A percentile compares a stretch with the other conserved stretches of the same genome.
Evolutionary conservation across 2,888 invertebrate genomes (phyloP).

Genomic region (Saturnia pavonia): DNA sequence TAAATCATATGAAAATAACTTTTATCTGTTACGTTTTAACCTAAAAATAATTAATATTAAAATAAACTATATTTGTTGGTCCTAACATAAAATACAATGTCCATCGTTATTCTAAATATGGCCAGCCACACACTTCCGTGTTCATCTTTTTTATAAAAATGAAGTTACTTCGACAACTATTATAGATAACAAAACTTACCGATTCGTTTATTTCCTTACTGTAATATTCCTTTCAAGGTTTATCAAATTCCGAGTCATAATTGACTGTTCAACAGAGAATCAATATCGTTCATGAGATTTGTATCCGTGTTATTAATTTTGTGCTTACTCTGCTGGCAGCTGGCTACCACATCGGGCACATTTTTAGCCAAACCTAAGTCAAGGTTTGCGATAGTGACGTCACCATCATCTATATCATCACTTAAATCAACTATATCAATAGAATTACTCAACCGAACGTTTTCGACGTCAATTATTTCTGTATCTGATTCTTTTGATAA

Average conservation of each 20-base stretch:
- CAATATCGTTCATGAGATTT: constrained; percentile 55
- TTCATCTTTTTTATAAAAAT: neutral
- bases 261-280: constrained; percentile 56
- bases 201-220: constrained; percentile 1
- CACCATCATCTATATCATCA: constrained; percentile 60
- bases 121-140: neutral
- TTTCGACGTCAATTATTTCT: constrained; percentile 64
- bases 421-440: constrained; percentile 69
- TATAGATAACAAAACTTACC: neutral
- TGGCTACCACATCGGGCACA: constrained; percentile 74
- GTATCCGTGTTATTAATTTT: constrained; percentile 44
- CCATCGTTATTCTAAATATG: neutral
- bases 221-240: constrained; percentile 4
- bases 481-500: constrained; percentile 50
- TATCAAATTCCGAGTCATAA: constrained; percentile 51
- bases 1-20: neutral
- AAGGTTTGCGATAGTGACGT: constrained; percentile 49
- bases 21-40: neutral
- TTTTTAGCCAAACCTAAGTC: constrained; percentile 61
- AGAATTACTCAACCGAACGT: constrained; percentile 49
- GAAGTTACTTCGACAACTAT: too few relatives aligned
- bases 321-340: constrained; percentile 55
- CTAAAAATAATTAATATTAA: neutral
- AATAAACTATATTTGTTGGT: neutral
- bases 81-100: neutral